Evolutionary conservation across 2,888 invertebrate genomes (phyloP), one percentile per base, ranked within the genome.

Genomic region (Tiphia femorata): DNA sequence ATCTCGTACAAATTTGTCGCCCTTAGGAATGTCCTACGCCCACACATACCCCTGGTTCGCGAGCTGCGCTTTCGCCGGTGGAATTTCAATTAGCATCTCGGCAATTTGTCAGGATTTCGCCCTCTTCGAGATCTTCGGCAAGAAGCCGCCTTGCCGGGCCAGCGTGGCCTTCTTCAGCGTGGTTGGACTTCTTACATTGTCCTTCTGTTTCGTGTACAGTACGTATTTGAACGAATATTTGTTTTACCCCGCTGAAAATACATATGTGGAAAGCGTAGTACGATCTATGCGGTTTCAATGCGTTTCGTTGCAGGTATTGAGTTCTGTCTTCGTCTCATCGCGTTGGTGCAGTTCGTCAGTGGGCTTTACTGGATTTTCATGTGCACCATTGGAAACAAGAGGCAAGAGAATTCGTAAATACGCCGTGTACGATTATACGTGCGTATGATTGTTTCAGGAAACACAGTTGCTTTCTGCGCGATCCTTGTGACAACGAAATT

Each of bases 361-460:
- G 77, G 76, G 61, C 43, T 65, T 20, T 73, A 72, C 20, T 78
- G 75, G 75, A 49, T 69, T 37, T 33, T n/a, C n/a, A n/a, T n/a
- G n/a, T n/a, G n/a, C n/a, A n/a, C n/a, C n/a, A n/a, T n/a, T n/a
- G n/a, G n/a, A n/a, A n/a, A n/a, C n/a, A n/a, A n/a, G n/a, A n/a
- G n/a, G n/a, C n/a, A n/a, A n/a, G n/a, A n/a, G n/a, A n/a, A n/a
- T n/a, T n/a, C n/a, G n/a, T n/a, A n/a, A n/a, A n/a, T n/a, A n/a
- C n/a, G n/a, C n/a, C n/a, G n/a, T n/a, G n/a, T n/a, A n/a, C n/a
- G n/a, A n/a, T n/a, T n/a, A n/a, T n/a, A n/a, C n/a, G n/a, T n/a
- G n/a, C n/a, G n/a, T n/a, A n/a, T n/a, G n/a, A n/a, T n/a, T n/a
- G n/a, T n/a, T n/a, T n/a, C n/a, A n/a, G n/a, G n/a, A n/a, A n/a